A percentile compares a stretch with the other conserved stretches of the same genome.
These are phyloP conservation scores for Cheilinus undulatus DNA, from an alignment of 2,113 vertebrate genomes.

Conservation along the genomic window DNA sequence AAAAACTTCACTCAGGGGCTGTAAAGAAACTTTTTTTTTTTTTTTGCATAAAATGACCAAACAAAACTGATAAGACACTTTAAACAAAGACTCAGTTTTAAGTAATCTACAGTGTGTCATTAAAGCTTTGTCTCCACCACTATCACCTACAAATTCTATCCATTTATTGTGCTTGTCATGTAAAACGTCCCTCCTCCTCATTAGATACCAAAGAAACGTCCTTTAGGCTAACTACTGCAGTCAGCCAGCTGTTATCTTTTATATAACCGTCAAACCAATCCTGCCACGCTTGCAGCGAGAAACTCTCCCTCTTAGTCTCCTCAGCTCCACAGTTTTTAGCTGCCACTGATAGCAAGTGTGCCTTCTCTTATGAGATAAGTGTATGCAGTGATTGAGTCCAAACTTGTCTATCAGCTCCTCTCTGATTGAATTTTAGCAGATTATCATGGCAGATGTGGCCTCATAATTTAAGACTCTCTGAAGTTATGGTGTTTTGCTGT, in stretches of 20 bases:
- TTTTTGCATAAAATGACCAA: too few relatives aligned
- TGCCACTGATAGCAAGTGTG: conserved; percentile 48
- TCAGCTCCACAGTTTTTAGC: conserved; percentile 61
- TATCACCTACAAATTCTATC: conserved; percentile 17
- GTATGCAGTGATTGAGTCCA: conserved; percentile 35
- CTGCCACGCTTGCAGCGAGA: conserved; percentile 40
- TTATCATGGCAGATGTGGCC: conserved; percentile 49
- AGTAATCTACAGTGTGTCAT: too few relatives aligned
- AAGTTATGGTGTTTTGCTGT: conserved; percentile 34
- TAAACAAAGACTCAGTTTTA: too few relatives aligned
- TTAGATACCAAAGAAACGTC: conserved; percentile 23
- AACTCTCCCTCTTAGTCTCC: conserved; percentile 44
- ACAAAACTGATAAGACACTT: too few relatives aligned
- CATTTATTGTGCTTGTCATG: conserved; percentile 25
- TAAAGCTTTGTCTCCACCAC: not conserved
- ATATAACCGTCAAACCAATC: conserved; percentile 64
- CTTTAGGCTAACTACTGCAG: conserved; percentile 30
- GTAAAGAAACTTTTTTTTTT: too few relatives aligned
- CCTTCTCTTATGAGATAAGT: conserved; percentile 62
- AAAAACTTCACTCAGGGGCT: too few relatives aligned
- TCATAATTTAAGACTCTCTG: conserved; percentile 30
- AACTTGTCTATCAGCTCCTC: conserved; percentile 58
- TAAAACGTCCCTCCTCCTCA: conserved; percentile 21
- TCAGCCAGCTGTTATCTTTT: conserved; percentile 69
- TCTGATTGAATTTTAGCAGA: conserved; percentile 65